A percentile compares a stretch with the other conserved stretches of the same genome.
These are phyloP conservation scores for Venusia cambrica DNA, from an alignment of 2,888 invertebrate species.

Conservation along the genomic window DNA sequence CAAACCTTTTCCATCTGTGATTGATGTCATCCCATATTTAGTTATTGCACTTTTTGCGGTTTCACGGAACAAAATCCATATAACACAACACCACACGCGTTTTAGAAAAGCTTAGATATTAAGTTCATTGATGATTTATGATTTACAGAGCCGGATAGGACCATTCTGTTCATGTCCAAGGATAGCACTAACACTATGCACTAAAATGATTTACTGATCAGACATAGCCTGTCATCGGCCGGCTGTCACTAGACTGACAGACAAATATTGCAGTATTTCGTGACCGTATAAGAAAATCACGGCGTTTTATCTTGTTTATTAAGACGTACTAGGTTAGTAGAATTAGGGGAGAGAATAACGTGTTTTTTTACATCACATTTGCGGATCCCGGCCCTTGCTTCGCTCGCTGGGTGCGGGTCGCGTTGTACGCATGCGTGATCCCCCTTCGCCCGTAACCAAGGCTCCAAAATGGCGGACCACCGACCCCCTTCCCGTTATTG, in stretches of 20 bases:
- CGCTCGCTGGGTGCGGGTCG: constrained; percentile 74
- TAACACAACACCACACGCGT: constrained; percentile 1
- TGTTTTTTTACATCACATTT: constrained; percentile 77
- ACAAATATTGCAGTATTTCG: constrained; percentile 15
- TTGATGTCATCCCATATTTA: constrained; percentile 77
- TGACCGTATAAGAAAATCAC: constrained; percentile 37
- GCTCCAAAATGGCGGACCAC: constrained; percentile 75
- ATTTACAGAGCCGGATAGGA: constrained; percentile 11
- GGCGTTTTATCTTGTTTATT: constrained; percentile 59
- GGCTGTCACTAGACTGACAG: constrained; percentile 20
- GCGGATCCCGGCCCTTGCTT: constrained; percentile 69
- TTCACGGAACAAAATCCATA: constrained; percentile 2
- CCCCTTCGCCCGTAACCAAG: constrained; percentile 65
- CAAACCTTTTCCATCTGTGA: constrained; percentile 80
- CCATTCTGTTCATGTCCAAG: constrained; percentile 28
- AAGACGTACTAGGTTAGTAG: constrained; percentile 76
- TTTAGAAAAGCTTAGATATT: neutral
- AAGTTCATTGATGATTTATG: constrained; percentile 20
- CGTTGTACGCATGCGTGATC: constrained; percentile 66
- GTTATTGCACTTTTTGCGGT: constrained; percentile 33
- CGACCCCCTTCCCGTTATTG: constrained; percentile 76
- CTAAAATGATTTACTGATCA: constrained; percentile 55
- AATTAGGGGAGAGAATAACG: constrained; percentile 75
- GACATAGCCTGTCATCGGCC: constrained; percentile 65
- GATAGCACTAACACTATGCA: constrained; percentile 37